Conservation (phyloP, 64 coral and sea anemone species). For the Montipora foliosa region DNA sequence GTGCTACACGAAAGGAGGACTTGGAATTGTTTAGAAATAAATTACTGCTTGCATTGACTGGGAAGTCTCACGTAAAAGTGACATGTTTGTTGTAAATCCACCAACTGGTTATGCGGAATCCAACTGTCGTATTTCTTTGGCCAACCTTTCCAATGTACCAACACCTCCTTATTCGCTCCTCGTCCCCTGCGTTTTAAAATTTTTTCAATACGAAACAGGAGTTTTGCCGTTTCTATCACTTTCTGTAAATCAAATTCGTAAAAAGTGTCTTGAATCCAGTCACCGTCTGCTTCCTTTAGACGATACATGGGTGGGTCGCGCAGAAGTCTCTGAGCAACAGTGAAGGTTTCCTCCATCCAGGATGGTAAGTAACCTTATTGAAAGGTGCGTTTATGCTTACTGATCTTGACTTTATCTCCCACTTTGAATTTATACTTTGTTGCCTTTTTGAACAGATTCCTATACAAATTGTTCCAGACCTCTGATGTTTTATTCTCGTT, state of each 20-base stretch:
- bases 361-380: no score
- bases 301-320: not conserved
- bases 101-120: not conserved
- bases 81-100: not conserved
- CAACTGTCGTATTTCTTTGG: not conserved
- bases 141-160: conserved; percentile 15
- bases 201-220: conserved; percentile 30
- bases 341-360: conserved; percentile 58
- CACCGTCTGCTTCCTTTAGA: no score
- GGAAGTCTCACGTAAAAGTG: not conserved
- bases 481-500: no score
- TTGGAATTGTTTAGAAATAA: not conserved
- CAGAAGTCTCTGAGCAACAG: conserved; percentile 4
- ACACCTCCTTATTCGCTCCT: not conserved
- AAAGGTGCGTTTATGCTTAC: no score
- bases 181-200: not conserved
- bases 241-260: conserved; percentile 5
- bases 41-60: not conserved
- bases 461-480: no score
- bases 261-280: conserved; percentile 17
- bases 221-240: not conserved
- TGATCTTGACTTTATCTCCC: no score
- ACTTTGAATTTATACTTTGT: no score
- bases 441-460: no score
- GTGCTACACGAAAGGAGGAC: not conserved